Conservation (phyloP, 1,140 invertebrate genomes). For the Hydropsyche tenuis region DNA sequence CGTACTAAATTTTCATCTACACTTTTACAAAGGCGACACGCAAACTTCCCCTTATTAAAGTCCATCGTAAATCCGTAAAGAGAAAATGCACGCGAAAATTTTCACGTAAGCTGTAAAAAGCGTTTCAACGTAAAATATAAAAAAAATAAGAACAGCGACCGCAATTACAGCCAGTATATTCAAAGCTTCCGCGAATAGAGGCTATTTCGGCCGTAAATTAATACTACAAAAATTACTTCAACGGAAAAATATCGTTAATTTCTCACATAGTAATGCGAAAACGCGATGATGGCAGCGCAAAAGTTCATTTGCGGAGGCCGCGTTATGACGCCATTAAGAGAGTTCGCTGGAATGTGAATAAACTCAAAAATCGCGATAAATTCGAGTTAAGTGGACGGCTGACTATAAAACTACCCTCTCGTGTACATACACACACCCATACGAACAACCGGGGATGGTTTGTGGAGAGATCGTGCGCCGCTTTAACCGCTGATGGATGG, state of each 20-base stretch:
- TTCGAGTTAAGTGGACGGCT: background rate
- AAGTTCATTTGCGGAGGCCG: constrained; percentile 10
- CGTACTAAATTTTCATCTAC: background rate
- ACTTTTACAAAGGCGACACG: background rate
- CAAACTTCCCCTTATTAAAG: background rate
- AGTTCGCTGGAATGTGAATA: constrained; percentile 2
- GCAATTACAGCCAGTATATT: no score
- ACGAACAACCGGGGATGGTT: background rate
- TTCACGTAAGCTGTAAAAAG: background rate
- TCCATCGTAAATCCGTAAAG: constrained; percentile 1
- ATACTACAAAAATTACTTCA: no score
- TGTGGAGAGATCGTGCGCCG: constrained; percentile 15
- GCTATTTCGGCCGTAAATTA: no score
- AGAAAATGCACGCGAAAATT: constrained; percentile 11
- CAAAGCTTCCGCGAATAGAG: no score
- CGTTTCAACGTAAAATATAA: no score
- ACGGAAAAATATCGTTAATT: no score
- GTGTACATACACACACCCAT: background rate
- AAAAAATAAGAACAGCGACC: no score
- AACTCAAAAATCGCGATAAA: constrained; percentile 23
- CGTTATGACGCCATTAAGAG: constrained; percentile 8
- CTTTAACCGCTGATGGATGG: constrained; percentile 8
- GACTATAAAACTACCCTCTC: constrained; percentile 20
- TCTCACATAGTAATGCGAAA: no score
- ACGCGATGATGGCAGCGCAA: background rate